Evolutionary conservation across 2,797 vertebrate genomes (phyloP), one percentile per base, ranked within the genome.

Genomic region (Falco cherrug): DNA sequence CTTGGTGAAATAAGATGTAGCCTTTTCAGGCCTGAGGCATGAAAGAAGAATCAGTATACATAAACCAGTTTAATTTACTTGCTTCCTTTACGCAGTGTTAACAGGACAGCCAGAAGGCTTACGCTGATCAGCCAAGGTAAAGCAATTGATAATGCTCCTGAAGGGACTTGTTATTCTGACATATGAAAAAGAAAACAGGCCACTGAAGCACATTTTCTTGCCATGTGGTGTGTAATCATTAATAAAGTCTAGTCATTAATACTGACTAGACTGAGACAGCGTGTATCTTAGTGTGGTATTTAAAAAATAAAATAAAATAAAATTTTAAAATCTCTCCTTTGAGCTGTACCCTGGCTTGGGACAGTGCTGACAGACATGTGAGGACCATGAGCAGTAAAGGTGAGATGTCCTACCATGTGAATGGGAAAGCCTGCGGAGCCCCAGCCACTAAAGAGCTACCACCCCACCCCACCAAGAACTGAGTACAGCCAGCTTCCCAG

Each of bases 361-460:
- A 47, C 16, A 75, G 29, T 0, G 1, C 41, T 73, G 75, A 53
- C 25, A 77, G 57, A 41, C 1, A 0, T 2, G 3, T 26, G 41
- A 69, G 39, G 64, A 43, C 22, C 1, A 3, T 5, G 9, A 76
- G 18, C 1, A 0, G 63, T 5, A 47, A 31, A 84, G 61, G 45
- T 25, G 37, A 75, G 56, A 28, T 11, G 10, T 28, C 39, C 11
- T 35, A 35, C 14, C 11, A 4, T 1, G 3, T 4, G 4, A 56
- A 75, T 0, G 0, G 53, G 13, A 60, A 67, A 4, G 5, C 6
- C n/a, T 63, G 25, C 0, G 1, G 29, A 89, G 15, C 4, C 11
- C 31, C 35, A 41, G 50, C 3, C 37, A 3, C 45, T 16, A 78
- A 75, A 13, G 22, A 63, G 6, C 28, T 56, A 26, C 20, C 28